These are phyloP conservation scores for Apodemus speciosus DNA, from an alignment of 2,113 vertebrate genomes.

Conservation along the genomic window DNA sequence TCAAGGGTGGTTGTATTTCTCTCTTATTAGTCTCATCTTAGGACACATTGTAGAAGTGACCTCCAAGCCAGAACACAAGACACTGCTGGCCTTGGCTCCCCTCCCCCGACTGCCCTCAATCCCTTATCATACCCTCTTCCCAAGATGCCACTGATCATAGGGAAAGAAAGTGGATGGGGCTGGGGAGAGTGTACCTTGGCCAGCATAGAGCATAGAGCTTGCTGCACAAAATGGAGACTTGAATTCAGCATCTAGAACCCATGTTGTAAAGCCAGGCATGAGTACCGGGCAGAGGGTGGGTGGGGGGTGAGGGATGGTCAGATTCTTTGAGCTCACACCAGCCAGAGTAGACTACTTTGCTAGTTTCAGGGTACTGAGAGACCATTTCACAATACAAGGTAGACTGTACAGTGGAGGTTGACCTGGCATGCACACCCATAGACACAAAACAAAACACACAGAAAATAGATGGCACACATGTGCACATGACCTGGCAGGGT, in stretches of 20 bases:
- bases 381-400: neutral
- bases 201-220: neutral
- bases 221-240: neutral
- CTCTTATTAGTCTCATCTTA: too few species aligned
- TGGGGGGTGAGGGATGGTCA: accelerated
- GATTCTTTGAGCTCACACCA: neutral
- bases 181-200: too few species aligned
- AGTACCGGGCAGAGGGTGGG: neutral
- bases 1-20: neutral
- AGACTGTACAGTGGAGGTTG: neutral
- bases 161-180: neutral
- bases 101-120: neutral
- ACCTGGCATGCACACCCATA: too few species aligned
- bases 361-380: neutral
- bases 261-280: neutral
- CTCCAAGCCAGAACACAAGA: neutral
- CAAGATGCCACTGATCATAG: neutral
- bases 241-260: neutral
- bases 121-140: neutral
- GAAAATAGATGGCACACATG: neutral
- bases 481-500: neutral
- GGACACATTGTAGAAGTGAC: neutral
- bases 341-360: neutral
- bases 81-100: neutral
- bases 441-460: neutral